Percentiles rank a stretch among this genome's conserved stretches.
phyloP scores from a whole-genome alignment of 2,888 invertebrate species.

The Tholera decimalis region DNA sequence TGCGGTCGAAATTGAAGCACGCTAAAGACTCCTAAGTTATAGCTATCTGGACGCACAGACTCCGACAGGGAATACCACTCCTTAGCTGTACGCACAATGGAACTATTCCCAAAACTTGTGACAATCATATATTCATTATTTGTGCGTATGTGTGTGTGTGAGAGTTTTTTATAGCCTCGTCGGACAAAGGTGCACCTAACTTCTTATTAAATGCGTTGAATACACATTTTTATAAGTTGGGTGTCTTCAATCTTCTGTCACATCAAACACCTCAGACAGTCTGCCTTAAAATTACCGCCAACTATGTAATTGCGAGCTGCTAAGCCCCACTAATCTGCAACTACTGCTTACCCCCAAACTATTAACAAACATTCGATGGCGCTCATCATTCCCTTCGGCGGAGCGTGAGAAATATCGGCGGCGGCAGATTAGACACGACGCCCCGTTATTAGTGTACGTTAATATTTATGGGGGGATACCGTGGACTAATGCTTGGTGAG shows the following conservation, averaged over 20 bases:
- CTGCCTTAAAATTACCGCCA: slow-evolving; percentile 42
- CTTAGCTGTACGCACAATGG: no score
- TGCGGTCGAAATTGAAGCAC: no score
- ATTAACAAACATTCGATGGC: slow-evolving; percentile 36
- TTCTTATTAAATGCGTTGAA: no score
- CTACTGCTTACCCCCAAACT: slow-evolving; percentile 17
- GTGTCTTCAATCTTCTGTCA: not conserved
- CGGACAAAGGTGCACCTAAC: no score
- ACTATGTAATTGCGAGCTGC: slow-evolving; percentile 25
- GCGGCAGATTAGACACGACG: slow-evolving; percentile 43
- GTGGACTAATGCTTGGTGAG: not conserved
- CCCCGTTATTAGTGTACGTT: slow-evolving; percentile 39
- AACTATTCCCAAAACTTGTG: no score
- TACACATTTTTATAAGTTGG: no score
- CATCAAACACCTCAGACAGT: slow-evolving; percentile 1
- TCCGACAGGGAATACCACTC: no score
- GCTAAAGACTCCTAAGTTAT: no score
- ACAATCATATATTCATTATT: no score
- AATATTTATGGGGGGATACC: slow-evolving; percentile 46
- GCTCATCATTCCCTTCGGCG: slow-evolving; percentile 58
- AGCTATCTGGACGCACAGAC: no score
- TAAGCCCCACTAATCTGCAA: slow-evolving; percentile 26
- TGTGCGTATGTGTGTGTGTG: no score
- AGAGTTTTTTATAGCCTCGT: no score
- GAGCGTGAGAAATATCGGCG: slow-evolving; percentile 50